Conservation (phyloP, 2,797 vertebrate species). For the Paramormyrops hopkinsi region DNA sequence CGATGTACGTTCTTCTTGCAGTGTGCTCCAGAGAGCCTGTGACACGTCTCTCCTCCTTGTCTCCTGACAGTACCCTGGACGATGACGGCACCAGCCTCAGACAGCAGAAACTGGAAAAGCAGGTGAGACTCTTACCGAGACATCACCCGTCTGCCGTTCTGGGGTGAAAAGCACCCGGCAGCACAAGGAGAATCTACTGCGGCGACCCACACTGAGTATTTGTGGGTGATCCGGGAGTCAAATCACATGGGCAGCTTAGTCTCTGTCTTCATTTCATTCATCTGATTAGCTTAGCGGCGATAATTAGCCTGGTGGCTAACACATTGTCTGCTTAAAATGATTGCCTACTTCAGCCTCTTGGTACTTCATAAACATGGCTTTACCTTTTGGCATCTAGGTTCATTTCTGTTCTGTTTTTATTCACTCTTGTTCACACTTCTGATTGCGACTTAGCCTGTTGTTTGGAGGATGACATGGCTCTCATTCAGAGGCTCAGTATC, state of each 20-base stretch:
- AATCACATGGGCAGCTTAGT: not conserved
- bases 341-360: not conserved
- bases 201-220: not conserved
- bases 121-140: constrained; percentile 60
- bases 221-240: not conserved
- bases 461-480: not conserved
- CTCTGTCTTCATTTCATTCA: not conserved
- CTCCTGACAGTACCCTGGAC: constrained; percentile 67
- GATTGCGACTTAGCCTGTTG: not conserved
- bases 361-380: not conserved
- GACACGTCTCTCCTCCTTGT: constrained; percentile 16
- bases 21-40: not conserved
- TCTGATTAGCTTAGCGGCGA: not conserved
- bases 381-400: not conserved
- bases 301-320: not conserved
- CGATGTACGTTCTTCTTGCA: not conserved
- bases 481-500: not conserved
- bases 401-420: not conserved
- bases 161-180: not conserved
- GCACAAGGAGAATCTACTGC: not conserved
- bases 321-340: not conserved
- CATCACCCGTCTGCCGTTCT: not conserved
- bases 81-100: constrained; percentile 79
- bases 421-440: not conserved
- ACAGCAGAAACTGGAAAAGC: constrained; percentile 88